Conservation (phyloP, 2,888 invertebrate species). For the Tethea ocularis region DNA sequence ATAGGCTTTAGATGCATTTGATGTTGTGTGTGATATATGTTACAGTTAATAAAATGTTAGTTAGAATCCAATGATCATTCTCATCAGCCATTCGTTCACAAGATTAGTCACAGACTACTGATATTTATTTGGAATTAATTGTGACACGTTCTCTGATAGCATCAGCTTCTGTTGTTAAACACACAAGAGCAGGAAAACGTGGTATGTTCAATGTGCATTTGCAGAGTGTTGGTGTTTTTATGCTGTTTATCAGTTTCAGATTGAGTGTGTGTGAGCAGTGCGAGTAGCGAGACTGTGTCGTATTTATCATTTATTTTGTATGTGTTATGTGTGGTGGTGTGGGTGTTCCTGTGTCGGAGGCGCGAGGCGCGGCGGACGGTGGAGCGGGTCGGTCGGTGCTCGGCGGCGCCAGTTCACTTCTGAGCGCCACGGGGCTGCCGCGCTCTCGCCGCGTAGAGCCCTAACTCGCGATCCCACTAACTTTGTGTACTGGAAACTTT, state of each 20-base stretch:
- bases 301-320: constrained; percentile 44
- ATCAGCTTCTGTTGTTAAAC: constrained; percentile 26
- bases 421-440: constrained; percentile 74
- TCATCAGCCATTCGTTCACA: constrained; percentile 13
- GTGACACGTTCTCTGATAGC: constrained; percentile 21
- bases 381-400: constrained; percentile 41
- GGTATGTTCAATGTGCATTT: constrained; percentile 64
- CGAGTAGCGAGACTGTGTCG: constrained; percentile 34
- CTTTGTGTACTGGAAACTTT: constrained; percentile 83
- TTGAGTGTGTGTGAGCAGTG: constrained; percentile 48
- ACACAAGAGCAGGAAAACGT: constrained; percentile 46
- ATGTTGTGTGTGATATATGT: not conserved
- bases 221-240: constrained; percentile 72
- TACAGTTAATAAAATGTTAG: not conserved
- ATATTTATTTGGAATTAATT: constrained; percentile 12
- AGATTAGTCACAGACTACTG: constrained; percentile 28
- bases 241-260: constrained; percentile 74
- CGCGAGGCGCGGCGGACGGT: constrained; percentile 60
- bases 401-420: constrained; percentile 73
- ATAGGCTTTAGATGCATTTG: not conserved
- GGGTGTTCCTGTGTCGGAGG: constrained; percentile 63
- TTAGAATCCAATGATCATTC: constrained; percentile 17
- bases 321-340: constrained; percentile 44
- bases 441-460: constrained; percentile 65
- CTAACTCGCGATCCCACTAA: constrained; percentile 73